Evolutionary conservation across 2,113 vertebrate genomes (phyloP).

Genomic region (Eurypyga helias): DNA sequence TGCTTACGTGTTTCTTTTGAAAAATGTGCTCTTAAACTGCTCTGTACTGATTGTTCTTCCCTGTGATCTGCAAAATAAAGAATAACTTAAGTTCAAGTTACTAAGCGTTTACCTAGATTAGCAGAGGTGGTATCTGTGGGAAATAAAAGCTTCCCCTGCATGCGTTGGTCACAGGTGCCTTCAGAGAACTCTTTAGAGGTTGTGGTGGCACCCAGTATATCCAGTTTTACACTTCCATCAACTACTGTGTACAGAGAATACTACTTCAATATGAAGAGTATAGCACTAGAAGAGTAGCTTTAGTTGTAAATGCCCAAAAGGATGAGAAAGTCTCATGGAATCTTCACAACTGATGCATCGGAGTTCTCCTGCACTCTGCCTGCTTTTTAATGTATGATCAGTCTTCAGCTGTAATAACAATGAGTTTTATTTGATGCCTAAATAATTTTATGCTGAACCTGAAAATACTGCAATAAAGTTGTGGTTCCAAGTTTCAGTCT

Average conservation of each 20-base stretch:
- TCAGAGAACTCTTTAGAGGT: not conserved
- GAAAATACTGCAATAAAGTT: not conserved
- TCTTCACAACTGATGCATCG: not conserved
- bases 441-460: not conserved
- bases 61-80: not conserved
- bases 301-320: not conserved
- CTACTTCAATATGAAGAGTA: not conserved
- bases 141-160: not conserved
- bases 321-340: not conserved
- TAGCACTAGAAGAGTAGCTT: not conserved
- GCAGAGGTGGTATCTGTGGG: not conserved
- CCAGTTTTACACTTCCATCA: not conserved
- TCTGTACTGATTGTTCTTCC: not conserved
- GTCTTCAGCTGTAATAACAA: not conserved
- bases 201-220: not conserved
- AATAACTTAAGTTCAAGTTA: not conserved
- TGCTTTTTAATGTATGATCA: not conserved
- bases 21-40: not conserved
- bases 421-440: not conserved
- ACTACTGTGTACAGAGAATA: not conserved
- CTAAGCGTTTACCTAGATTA: accelerated
- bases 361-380: not conserved
- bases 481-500: not conserved
- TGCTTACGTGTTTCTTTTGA: not conserved
- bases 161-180: not conserved